Conservation (phyloP, 2,797 vertebrate genomes). For the Huso huso region DNA sequence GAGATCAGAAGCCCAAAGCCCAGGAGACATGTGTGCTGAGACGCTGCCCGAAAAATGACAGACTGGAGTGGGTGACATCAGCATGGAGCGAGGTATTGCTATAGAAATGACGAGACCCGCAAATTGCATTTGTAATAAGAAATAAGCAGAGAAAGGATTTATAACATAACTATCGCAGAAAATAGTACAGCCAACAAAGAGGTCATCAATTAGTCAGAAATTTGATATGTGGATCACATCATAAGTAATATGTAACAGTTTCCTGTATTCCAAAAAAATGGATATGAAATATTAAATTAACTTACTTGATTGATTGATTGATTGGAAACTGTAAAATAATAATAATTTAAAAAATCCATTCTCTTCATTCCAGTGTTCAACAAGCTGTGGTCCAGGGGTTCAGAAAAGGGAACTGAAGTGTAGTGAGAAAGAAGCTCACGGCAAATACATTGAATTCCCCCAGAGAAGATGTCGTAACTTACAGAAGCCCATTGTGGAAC, state of each 20-base stretch:
- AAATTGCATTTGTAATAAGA: constrained; percentile 12
- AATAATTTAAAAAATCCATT: background rate
- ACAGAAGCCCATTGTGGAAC: constrained; percentile 61
- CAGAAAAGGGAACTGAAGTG: constrained; percentile 79
- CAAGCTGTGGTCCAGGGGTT: constrained; percentile 73
- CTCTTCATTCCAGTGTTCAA: constrained; percentile 63
- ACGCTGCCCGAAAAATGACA: constrained; percentile 83
- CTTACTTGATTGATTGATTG: background rate
- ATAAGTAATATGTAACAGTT: no score
- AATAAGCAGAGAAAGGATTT: background rate
- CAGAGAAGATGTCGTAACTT: constrained; percentile 77
- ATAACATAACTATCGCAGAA: background rate
- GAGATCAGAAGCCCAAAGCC: constrained; percentile 61
- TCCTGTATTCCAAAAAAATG: no score
- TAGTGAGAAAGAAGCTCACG: constrained; percentile 67
- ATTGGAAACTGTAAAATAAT: background rate
- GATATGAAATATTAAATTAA: no score
- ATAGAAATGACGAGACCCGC: constrained; percentile 1
- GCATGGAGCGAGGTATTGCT: constrained; percentile 82
- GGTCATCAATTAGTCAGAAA: no score
- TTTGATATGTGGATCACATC: no score
- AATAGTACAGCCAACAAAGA: background rate
- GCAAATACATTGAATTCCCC: constrained; percentile 72
- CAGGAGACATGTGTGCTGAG: constrained; percentile 82
- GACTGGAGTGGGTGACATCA: constrained; percentile 78